Base-by-base conservation (phyloP, 2,888 invertebrate species). In the Thelaira solivaga region DNA sequence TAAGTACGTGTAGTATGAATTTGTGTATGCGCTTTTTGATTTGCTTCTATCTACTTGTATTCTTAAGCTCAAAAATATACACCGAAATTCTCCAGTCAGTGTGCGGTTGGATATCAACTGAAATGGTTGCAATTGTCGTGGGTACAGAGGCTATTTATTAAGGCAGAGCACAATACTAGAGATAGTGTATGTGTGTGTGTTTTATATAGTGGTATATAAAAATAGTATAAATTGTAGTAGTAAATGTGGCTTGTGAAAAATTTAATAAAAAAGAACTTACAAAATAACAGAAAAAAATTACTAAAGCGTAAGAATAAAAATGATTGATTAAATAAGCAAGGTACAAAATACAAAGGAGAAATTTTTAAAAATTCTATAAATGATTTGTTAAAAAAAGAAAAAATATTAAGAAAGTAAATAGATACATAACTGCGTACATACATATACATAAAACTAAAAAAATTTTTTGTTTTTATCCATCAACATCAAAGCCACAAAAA, bases 81-180 rank as follows among this genome's bases (percentile, higher is more conserved):
- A 77, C 55, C 41, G 16, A 73, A 68, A 68, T 72, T 77, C 77
- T 77, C 77, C 77, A 73, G 77, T 77, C 76, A 77, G 77, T 77
- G 77, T 68, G 77, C 77, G 77, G 68, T 77, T 73, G 73, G 77
- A 78, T 78, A 73, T 73, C 77, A 78, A 78, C 68, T 78, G 68
- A 78, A 78, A 78, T 69, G 77, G 77, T 78, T 78, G 77, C 43
- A 64, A 26, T 57, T 68, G 57, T 18, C 62, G 68, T 68, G 57
- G 73, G 43, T 49, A 51, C 43, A 59, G 65, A 61, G 65, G 65
- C 65, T 68, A 68, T 43, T 68, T 67, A 49, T 57, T 68, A 72
- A 57, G 55, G 49, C 55, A 68, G 57, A 77, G 49, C 62, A 68
- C 64, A 51, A 77, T 77, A 73, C 73, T 78, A 73, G 57, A 64